Conservation (phyloP, 2,888 invertebrate species). For the Tineola bisselliella region DNA sequence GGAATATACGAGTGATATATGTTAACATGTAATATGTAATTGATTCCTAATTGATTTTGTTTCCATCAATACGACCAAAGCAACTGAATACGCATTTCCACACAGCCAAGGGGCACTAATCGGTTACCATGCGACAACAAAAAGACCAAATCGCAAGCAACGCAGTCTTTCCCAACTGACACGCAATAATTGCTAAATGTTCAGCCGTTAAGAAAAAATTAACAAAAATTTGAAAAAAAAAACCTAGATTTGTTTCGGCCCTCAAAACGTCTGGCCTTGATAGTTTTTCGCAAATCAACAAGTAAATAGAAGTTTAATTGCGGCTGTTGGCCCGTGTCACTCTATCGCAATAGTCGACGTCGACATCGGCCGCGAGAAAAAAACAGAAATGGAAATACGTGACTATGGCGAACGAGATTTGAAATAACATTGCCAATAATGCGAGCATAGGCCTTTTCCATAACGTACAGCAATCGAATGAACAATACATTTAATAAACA, state of each 20-base stretch:
- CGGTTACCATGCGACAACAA: neutral
- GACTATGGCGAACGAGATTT: neutral
- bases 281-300: conserved; percentile 41
- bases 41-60: no score
- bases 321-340: conserved; percentile 38
- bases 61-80: no score
- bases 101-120: neutral
- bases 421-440: conserved; percentile 1
- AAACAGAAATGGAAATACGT: neutral
- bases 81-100: neutral
- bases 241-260: conserved; percentile 56
- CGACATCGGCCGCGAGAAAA: neutral
- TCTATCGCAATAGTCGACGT: conserved; percentile 7
- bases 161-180: conserved; percentile 39
- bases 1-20: no score
- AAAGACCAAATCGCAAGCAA: conserved; percentile 16
- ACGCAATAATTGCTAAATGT: conserved; percentile 41
- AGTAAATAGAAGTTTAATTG: conserved; percentile 34
- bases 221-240: conserved; percentile 19
- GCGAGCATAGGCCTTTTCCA: neutral
- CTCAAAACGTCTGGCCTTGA: conserved; percentile 45
- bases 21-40: no score
- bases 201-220: neutral
- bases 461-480: no score
- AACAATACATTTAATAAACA: no score